Evolutionary conservation across 2,113 vertebrate species (phyloP), one percentile per base, ranked within the genome.

Genomic region (Mirounga angustirostris): DNA sequence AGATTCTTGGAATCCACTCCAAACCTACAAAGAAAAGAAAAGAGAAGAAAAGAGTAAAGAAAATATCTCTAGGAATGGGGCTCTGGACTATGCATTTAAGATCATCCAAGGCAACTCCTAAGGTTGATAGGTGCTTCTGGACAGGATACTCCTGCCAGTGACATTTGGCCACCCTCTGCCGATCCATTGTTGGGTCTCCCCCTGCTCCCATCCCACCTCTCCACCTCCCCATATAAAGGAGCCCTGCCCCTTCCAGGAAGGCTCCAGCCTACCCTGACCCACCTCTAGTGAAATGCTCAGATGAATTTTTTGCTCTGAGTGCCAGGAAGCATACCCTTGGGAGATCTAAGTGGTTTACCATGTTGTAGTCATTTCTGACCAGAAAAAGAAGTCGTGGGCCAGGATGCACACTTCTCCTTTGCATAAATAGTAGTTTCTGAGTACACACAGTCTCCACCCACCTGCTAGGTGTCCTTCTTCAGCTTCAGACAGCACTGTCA

Each of bases 401-500:
- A 30, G 69, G 58, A 50, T 1, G 0, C 7, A 1, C 28, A 3
- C 16, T 13, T 83, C 61, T 83, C 52, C 71, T 59, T 43, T 30
- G 46, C 7, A 13, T 4, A 61, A 19, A n/a, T 22, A 30, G 54
- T 12, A 12, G 36, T 36, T 87, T 87, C 76, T 61, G 11, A 2
- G 1, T 18, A n/a, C 67, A 43, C 14, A 21, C 2, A 1, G 16
- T n/a, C 63, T 28, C 85, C 33, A 4, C 18, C 28, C 89, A 19
- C 3, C 76, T 69, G 67, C 84, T 78, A 8, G 14, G 30, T 1
- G 1, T 24, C 54, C 33, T 36, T 24, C 83, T 65, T 13, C 54
- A 18, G 8, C 56, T 43, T 26, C 7, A 2, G 3, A 36, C 12
- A 14, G 36, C 15, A 1, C 16, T 10, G 3, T 73, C 16, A 0